These are phyloP conservation scores for Liparis tanakae DNA, from an alignment of 2,797 vertebrate genomes.

Conservation along the genomic window DNA sequence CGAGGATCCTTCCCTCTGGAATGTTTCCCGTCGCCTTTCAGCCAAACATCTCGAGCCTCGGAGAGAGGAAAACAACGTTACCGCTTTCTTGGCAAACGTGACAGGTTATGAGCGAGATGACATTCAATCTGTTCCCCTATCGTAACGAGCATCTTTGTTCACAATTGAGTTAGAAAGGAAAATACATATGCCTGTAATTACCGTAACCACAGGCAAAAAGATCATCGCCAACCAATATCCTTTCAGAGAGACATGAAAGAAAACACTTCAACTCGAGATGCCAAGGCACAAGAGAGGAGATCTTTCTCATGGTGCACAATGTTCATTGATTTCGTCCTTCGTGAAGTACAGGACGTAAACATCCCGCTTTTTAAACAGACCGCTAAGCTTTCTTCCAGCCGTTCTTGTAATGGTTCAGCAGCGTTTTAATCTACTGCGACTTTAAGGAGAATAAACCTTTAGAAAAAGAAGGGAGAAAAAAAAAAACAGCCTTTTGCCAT, in stretches of 20 bases:
- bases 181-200: constrained; percentile 79
- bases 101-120: constrained; percentile 74
- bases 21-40: constrained; percentile 60
- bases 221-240: constrained; percentile 74
- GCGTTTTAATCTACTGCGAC: constrained; percentile 15
- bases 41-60: constrained; percentile 69
- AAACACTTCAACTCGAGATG: constrained; percentile 67
- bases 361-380: constrained; percentile 44
- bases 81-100: constrained; percentile 76
- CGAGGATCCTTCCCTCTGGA: constrained; percentile 71
- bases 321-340: constrained; percentile 75
- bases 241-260: constrained; percentile 72
- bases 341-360: constrained; percentile 59
- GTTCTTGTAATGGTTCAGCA: constrained; percentile 19
- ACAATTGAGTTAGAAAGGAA: constrained; percentile 69
- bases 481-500: constrained; percentile 11
- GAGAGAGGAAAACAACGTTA: constrained; percentile 71
- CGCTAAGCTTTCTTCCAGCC: constrained; percentile 23
- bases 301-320: constrained; percentile 49
- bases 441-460: constrained; percentile 4
- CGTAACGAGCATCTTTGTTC: constrained; percentile 74
- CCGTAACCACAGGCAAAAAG: constrained; percentile 77
- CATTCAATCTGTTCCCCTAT: constrained; percentile 80
- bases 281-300: constrained; percentile 64
- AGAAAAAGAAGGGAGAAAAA: not conserved